Percentiles rank a stretch among this genome's conserved stretches.
Conservation (phyloP, 2,888 invertebrate genomes). For the Venusia cambrica region DNA sequence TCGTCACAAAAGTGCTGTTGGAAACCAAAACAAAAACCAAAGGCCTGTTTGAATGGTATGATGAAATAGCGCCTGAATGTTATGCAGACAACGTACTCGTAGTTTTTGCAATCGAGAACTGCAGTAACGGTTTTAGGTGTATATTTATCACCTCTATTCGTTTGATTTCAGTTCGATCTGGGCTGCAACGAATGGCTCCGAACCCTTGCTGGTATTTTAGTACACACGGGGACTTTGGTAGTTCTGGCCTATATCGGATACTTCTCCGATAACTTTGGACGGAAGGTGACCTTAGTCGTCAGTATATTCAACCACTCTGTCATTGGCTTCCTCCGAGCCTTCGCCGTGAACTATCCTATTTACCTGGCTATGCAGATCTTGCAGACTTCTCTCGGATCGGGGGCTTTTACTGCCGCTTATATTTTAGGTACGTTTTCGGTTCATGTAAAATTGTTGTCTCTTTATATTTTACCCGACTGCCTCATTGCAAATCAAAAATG, state of each 20-base stretch:
- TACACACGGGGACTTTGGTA: slow-evolving; percentile 85
- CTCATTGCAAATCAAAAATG: too few relatives aligned
- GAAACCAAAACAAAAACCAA: too few relatives aligned
- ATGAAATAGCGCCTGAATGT: too few relatives aligned
- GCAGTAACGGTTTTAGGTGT: too few relatives aligned
- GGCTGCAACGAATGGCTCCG: slow-evolving; percentile 87
- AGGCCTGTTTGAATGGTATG: too few relatives aligned
- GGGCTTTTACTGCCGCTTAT: slow-evolving; percentile 76
- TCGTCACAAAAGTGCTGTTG: too few relatives aligned
- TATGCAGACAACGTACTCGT: too few relatives aligned
- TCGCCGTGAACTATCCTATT: slow-evolving; percentile 78
- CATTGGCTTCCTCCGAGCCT: slow-evolving; percentile 76
- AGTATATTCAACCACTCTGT: slow-evolving; percentile 65
- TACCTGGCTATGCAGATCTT: slow-evolving; percentile 75
- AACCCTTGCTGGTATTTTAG: slow-evolving; percentile 86
- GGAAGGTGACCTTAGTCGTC: slow-evolving; percentile 70
- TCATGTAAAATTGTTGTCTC: background rate
- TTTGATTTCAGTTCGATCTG: slow-evolving; percentile 82
- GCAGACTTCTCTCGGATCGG: slow-evolving; percentile 76
- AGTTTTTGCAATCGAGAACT: too few relatives aligned
- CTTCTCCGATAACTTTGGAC: slow-evolving; percentile 84
- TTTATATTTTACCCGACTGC: too few relatives aligned
- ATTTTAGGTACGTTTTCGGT: slow-evolving; percentile 56
- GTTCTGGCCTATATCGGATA: slow-evolving; percentile 85
- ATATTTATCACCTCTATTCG: too few relatives aligned